A percentile compares a stretch with the other conserved stretches of the same genome.
Evolutionary conservation across 2,797 vertebrate species (phyloP).

Genomic region (Enteromius afrohamiltoni): DNA sequence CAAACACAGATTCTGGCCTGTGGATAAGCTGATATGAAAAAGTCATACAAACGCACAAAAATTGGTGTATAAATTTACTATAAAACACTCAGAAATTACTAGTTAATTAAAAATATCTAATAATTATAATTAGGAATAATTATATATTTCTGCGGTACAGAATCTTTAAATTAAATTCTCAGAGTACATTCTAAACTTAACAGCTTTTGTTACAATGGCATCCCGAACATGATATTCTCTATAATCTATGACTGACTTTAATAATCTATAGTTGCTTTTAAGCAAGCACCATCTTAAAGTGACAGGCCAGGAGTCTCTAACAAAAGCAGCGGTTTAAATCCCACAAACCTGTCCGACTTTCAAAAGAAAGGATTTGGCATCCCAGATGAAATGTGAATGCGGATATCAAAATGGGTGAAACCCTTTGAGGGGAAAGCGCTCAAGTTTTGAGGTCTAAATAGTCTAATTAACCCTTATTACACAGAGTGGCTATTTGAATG

Average conservation of each 20-base stretch:
- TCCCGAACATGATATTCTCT: constrained; percentile 19
- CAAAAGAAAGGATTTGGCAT: constrained; percentile 29
- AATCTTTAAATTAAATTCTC: not conserved
- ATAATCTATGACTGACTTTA: constrained; percentile 4
- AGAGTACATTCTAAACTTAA: not conserved
- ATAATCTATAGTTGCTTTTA: constrained; percentile 15
- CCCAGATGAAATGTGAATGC: constrained; percentile 52
- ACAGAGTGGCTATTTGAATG: constrained; percentile 70
- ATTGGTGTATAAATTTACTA: not conserved
- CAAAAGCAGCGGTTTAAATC: constrained; percentile 25
- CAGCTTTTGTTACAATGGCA: not conserved
- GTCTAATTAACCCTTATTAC: constrained; percentile 83
- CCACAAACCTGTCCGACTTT: constrained; percentile 37
- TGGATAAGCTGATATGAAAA: constrained; percentile 14
- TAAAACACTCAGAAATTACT: not conserved
- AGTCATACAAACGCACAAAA: not conserved
- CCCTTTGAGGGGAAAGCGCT: constrained; percentile 58
- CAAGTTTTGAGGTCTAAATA: constrained; percentile 69
- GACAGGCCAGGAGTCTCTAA: not conserved
- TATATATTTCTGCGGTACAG: not conserved
- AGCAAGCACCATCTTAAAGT: not conserved
- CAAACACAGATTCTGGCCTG: constrained; percentile 16
- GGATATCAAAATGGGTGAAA: constrained; percentile 51
- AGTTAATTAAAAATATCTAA: not conserved
- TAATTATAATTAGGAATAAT: too few relatives aligned